Percentiles rank a stretch among this genome's conserved stretches.
These are phyloP conservation scores for Corythornis madagascariensis DNA, from an alignment of 2,113 vertebrate species.

Conservation along the genomic window DNA sequence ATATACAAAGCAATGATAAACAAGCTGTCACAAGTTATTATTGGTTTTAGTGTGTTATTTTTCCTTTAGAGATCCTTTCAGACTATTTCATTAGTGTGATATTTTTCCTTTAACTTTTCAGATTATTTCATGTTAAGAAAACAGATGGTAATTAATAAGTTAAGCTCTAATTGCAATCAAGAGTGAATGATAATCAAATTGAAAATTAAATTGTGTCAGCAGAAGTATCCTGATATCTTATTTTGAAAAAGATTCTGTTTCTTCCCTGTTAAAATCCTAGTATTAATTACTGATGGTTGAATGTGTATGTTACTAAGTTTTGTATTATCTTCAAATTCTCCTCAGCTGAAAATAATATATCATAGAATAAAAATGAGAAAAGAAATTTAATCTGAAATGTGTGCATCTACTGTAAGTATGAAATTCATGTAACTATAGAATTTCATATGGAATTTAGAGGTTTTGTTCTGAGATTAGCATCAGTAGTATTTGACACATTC, in stretches of 20 bases:
- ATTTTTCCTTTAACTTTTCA: slow-evolving; percentile 36
- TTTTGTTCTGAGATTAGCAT: not conserved
- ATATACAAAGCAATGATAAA: slow-evolving; percentile 42
- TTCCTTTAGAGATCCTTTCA: slow-evolving; percentile 53
- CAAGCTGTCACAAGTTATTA: slow-evolving; percentile 5
- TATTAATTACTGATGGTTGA: slow-evolving; percentile 40
- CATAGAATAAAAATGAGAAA: not conserved
- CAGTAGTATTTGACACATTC: not conserved
- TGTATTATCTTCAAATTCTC: not conserved
- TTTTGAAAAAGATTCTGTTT: slow-evolving; percentile 56
- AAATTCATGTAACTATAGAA: not conserved
- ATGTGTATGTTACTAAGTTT: not conserved
- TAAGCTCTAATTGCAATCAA: slow-evolving; percentile 60
- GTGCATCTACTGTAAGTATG: not conserved
- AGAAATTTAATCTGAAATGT: not conserved
- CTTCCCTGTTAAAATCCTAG: slow-evolving; percentile 39
- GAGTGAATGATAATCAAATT: slow-evolving; percentile 70
- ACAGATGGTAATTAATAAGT: slow-evolving; percentile 70
- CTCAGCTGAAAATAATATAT: not conserved
- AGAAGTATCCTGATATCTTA: slow-evolving; percentile 58
- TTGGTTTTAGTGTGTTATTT: fast-evolving
- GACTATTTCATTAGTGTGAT: not conserved
- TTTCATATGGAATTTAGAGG: not conserved
- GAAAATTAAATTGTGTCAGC: slow-evolving; percentile 70
- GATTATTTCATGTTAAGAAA: slow-evolving; percentile 55